A percentile compares a stretch with the other conserved stretches of the same genome.
phyloP scores from a whole-genome alignment of 2,888 invertebrate species.

The Phrixothrix hirtus region DNA sequence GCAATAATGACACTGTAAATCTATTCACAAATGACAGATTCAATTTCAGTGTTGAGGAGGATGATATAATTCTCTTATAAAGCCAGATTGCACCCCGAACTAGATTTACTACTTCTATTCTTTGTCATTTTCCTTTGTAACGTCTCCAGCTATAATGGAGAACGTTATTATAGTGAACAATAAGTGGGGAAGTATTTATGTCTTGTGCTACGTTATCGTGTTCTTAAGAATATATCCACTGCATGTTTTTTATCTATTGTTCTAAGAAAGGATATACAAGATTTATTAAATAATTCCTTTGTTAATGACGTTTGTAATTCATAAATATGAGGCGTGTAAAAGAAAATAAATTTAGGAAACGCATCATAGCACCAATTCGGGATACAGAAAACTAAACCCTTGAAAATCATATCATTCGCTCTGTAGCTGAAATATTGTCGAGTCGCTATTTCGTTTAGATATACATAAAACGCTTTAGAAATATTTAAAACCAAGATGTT shows the following conservation, averaged over 20 bases:
- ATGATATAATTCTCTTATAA: constrained; percentile 44
- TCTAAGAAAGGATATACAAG: constrained; percentile 14
- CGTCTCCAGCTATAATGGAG: constrained; percentile 48
- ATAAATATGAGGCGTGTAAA: too few species aligned
- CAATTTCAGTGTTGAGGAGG: constrained; percentile 38
- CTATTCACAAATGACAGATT: constrained; percentile 42
- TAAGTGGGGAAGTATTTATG: constrained; percentile 37
- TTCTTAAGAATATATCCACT: constrained; percentile 17
- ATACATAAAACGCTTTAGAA: too few species aligned
- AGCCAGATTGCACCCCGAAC: constrained; percentile 43
- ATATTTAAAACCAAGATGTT: too few species aligned
- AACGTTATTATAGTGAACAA: constrained; percentile 44
- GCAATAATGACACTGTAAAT: constrained; percentile 38
- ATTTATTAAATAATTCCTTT: constrained; percentile 10
- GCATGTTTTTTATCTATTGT: constrained; percentile 15
- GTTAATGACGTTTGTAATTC: too few species aligned
- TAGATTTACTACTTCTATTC: constrained; percentile 51
- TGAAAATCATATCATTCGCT: too few species aligned
- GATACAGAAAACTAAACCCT: too few species aligned
- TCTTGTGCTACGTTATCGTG: constrained; percentile 27
- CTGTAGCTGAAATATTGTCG: too few species aligned
- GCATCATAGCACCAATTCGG: too few species aligned
- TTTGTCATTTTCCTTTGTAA: constrained; percentile 51
- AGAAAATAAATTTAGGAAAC: too few species aligned
- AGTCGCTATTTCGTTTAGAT: too few species aligned